A percentile compares a stretch with the other conserved stretches of the same genome.
Evolutionary conservation across 2,888 invertebrate species (phyloP).

Genomic region (Nineta flava): DNA sequence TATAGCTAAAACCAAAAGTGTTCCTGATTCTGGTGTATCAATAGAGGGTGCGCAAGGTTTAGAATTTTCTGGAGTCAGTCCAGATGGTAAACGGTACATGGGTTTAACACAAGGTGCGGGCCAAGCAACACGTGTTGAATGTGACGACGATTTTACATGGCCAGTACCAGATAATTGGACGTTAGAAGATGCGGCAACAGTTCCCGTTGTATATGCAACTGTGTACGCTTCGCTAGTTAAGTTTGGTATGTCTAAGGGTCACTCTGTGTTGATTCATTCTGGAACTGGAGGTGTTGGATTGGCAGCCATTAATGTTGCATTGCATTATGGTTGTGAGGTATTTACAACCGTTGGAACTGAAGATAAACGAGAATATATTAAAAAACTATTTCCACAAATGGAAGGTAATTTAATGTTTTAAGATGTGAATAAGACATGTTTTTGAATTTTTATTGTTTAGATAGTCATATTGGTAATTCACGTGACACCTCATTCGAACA

Average conservation of each 20-base stretch:
- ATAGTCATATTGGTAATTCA: no score
- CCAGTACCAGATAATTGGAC: constrained; percentile 35
- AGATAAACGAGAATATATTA: constrained; percentile 35
- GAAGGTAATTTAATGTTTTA: constrained; percentile 4
- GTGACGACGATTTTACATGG: constrained; percentile 30
- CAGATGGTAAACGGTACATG: constrained; percentile 23
- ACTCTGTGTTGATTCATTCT: constrained; percentile 33
- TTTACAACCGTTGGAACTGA: constrained; percentile 43
- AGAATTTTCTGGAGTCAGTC: constrained; percentile 41
- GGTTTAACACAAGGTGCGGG: constrained; percentile 33
- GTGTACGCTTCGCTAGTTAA: constrained; percentile 27
- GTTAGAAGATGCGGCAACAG: constrained; percentile 39
- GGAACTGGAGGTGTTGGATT: constrained; percentile 53
- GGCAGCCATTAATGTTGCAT: constrained; percentile 49
- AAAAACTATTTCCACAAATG: constrained; percentile 31
- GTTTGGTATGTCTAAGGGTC: constrained; percentile 20
- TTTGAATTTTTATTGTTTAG: no score
- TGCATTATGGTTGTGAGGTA: constrained; percentile 37
- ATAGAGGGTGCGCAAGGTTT: constrained; percentile 28
- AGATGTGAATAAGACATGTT: constrained; percentile 31
- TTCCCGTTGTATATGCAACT: constrained; percentile 43
- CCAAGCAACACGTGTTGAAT: constrained; percentile 35
- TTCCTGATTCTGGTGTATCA: no score
- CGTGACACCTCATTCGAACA: constrained; percentile 76
- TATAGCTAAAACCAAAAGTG: neutral